Conservation (phyloP, 2,888 invertebrate genomes). For the Holacanthella duospinosa region DNA sequence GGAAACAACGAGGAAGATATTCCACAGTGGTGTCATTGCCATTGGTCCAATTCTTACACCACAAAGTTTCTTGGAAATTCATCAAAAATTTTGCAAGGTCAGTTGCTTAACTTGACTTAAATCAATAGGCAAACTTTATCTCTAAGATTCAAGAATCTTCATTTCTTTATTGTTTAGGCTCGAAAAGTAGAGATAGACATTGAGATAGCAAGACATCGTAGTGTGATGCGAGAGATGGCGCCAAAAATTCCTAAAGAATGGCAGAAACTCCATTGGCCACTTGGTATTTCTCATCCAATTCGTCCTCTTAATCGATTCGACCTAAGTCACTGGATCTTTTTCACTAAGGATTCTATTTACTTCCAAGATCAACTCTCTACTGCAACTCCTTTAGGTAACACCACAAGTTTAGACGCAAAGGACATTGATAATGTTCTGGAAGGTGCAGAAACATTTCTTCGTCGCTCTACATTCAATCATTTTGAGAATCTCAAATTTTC, state of each 20-base stretch:
- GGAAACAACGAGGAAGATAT: neutral
- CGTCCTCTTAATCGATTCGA: constrained; percentile 66
- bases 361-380: constrained; percentile 69
- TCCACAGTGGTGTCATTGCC: neutral
- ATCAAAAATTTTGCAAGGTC: neutral
- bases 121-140: neutral
- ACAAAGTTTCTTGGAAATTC: neutral
- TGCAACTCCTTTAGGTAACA: constrained; percentile 53
- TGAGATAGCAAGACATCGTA: neutral
- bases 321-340: constrained; percentile 72
- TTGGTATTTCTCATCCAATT: constrained; percentile 57
- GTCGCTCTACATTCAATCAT: neutral
- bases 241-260: constrained; percentile 9
- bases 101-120: neutral
- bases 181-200: neutral
- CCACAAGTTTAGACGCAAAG: constrained; percentile 56
- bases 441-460: neutral
- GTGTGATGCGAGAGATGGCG: neutral
- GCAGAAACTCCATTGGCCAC: constrained; percentile 52
- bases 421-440: neutral
- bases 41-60: neutral
- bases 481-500: constrained; percentile 36
- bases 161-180: neutral
- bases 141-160: neutral
- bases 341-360: constrained; percentile 72